These are phyloP conservation scores for Synaphobranchus kaupii DNA, from an alignment of 2,797 vertebrate species.

Conservation along the genomic window DNA sequence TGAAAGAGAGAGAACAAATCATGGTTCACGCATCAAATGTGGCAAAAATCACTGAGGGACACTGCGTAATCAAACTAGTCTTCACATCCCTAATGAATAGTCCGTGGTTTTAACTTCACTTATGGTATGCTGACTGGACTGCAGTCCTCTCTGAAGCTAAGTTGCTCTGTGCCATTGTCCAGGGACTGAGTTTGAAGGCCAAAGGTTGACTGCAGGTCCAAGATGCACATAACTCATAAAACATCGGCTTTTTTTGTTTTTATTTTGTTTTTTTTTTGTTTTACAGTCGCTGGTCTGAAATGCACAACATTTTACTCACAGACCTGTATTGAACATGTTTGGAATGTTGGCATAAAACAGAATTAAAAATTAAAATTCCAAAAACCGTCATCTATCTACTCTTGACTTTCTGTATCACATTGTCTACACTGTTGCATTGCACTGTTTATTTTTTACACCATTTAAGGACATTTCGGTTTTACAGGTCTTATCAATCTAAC, in stretches of 20 bases:
- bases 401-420: constrained; percentile 27
- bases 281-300: constrained; percentile 77
- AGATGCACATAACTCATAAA: constrained; percentile 50
- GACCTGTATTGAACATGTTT: constrained; percentile 78
- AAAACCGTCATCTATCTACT: constrained; percentile 41
- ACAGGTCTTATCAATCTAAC: not conserved
- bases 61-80: not conserved
- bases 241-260: constrained; percentile 61
- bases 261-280: constrained; percentile 65
- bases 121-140: constrained; percentile 17
- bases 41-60: constrained; percentile 5
- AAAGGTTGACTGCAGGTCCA: constrained; percentile 69
- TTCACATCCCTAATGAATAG: not conserved
- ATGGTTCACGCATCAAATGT: constrained; percentile 14
- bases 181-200: constrained; percentile 63
- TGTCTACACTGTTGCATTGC: not conserved
- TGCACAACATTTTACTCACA: constrained; percentile 75
- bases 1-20: constrained; percentile 12
- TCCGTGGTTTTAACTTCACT: not conserved
- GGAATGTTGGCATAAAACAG: constrained; percentile 66
- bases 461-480: not conserved
- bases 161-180: constrained; percentile 51
- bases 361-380: constrained; percentile 54
- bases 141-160: constrained; percentile 38
- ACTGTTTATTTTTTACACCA: not conserved